Base-by-base conservation (phyloP, 2,797 vertebrate species). In the Perodicticus potto region DNA sequence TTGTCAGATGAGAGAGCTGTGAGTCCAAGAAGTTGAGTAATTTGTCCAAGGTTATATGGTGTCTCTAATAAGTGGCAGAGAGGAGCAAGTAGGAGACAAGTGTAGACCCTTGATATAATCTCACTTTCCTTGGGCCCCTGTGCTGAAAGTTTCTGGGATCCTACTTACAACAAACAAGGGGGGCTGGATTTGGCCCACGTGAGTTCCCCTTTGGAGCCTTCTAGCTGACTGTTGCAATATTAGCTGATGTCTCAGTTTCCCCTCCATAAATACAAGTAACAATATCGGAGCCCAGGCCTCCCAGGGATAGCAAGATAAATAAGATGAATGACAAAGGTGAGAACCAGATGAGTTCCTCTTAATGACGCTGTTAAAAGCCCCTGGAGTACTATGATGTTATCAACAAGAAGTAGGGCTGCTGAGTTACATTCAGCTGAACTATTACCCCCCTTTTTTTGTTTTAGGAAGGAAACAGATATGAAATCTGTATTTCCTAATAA, bases 281-380 rank as follows among this genome's bases (percentile, higher is more conserved):
- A 76, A 67, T 34, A 93, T 90, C 81, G 81, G 55, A 86, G 69
- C 78, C 55, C 25, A 9, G 17, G 63, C 65, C 74, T 93, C 61
- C 27, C 45, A 81, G 65, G 59, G 81, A 86, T 67, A 45, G 70
- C 27, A 88, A 95, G 83, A 95, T 73, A 93, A 93, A 94, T 77
- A 77, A 92, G 55, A 25, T 73, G 88, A 92, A 25, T 73, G 88
- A 92, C 67, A 87, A 87, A 92, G 72, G 77, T 84, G 74, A 95
- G 74, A 81, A 93, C 19, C 20, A 8, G 27, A 43, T 57, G 61
- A 65, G 63, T 45, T 89, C 49, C 7, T 72, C 37, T 87, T 90
- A 95, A 81, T 45, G 34, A 92, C 0, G 3, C 49, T 77, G 16
- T 70, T 87, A 78, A 93, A 94, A 83, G 23, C 25, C 25, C 23